Conservation (phyloP, 2,888 invertebrate genomes). For the Acleris laterana region DNA sequence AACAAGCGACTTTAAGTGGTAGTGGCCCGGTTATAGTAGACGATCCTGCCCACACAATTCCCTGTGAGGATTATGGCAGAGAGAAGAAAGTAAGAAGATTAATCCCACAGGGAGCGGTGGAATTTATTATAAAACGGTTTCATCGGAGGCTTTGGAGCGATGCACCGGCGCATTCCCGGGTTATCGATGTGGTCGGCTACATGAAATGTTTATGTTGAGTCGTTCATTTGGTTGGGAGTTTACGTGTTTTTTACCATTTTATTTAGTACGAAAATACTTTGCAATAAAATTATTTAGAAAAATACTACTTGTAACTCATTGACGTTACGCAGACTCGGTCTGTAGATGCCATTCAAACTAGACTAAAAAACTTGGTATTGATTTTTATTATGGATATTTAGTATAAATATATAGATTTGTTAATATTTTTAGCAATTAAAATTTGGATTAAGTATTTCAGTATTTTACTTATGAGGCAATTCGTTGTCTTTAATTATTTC, state of each 20-base stretch:
- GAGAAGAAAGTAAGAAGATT: slow-evolving; percentile 83
- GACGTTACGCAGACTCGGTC: no score
- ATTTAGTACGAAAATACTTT: slow-evolving; percentile 38
- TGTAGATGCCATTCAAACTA: no score
- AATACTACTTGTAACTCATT: neutral
- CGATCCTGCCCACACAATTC: slow-evolving; percentile 76
- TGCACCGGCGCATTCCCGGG: slow-evolving; percentile 55
- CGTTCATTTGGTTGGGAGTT: slow-evolving; percentile 25
- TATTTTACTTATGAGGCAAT: no score
- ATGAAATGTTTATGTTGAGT: slow-evolving; percentile 44
- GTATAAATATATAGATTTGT: no score
- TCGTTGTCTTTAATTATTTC: no score
- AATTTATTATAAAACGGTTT: slow-evolving; percentile 81
- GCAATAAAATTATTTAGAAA: neutral
- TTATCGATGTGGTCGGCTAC: slow-evolving; percentile 55
- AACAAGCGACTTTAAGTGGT: slow-evolving; percentile 40
- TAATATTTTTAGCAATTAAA: no score
- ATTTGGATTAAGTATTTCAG: no score
- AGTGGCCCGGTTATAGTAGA: slow-evolving; percentile 59
- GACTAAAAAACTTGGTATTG: no score
- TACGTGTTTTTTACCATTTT: slow-evolving; percentile 25
- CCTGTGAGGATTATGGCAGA: slow-evolving; percentile 74
- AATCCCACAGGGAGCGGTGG: slow-evolving; percentile 75
- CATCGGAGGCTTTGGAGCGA: slow-evolving; percentile 62
- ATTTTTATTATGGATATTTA: no score